Evolutionary conservation across 2,797 vertebrate species (phyloP), one percentile per base, ranked within the genome.

Genomic region (Tachyglossus aculeatus): DNA sequence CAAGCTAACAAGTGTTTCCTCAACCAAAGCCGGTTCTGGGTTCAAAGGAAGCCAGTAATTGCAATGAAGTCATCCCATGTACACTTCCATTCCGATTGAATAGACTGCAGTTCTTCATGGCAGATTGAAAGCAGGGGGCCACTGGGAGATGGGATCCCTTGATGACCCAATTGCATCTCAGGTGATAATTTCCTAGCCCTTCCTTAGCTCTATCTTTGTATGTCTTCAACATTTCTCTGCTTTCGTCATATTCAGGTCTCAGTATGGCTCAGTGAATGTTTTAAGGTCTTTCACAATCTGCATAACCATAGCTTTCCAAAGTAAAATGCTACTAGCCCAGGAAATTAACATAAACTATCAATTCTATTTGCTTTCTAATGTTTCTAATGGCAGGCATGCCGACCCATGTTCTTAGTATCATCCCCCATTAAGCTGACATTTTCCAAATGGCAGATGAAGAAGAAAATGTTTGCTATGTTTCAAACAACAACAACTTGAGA

Each of bases 321-420:
- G 67, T 69, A 55, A 73, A 81, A 62, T 66, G 44, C 38, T 82
- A 33, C 13, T 63, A 72, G 51, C 40, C 41, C 52, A 45, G 1
- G 67, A 84, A 75, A 27, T 54, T 70, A 32, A 25, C 14, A 82
- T 71, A 69, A 56, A 65, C 13, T 55, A 41, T 61, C 51, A 77
- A 60, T 53, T 75, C 45, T 65, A 79, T 13, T 62, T 51, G 50
- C 51, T 45, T 2, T 25, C 12, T 45, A 11, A 45, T 15, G 22
- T 15, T n/a, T n/a, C n/a, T n/a, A n/a, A n/a, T n/a, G 64, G 74
- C 52, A 60, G 62, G 48, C 61, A 66, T 27, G 19, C 13, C 54
- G 34, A 21, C 57, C 55, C 24, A 48, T 78, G 38, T 14, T n/a
- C 38, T 41, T 2, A 4, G 60, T 45, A 65, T 14, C 22, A 41